Base-by-base conservation (phyloP, 2,113 vertebrate species). In the Myodes glareolus region DNA sequence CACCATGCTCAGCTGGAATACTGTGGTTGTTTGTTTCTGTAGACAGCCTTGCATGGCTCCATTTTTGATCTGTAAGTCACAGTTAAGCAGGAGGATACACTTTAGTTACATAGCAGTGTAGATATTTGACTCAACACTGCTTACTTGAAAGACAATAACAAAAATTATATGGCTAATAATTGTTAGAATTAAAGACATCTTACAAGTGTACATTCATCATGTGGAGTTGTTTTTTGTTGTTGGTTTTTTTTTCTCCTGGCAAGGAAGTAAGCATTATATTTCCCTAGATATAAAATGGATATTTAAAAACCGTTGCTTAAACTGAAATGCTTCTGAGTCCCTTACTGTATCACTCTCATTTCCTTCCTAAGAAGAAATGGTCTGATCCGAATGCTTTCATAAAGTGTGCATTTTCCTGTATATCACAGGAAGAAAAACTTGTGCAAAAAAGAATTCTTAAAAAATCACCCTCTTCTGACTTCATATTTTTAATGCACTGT, bases 171-270 rank as follows among this genome's bases (percentile, higher is more conserved):
- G 3, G 11, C 5, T 89, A 72, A 81, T 87, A 63, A 84, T 77
- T 89, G 19, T 82, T 92, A 94, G 39, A 97, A 50, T 81, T 72
- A 95, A 94, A 82, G 16, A 45, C 19, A 90, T 68, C 39, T 88
- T 61, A 55, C 45, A 36, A 88, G 76, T 70, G 29, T 70, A 55
- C 5, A 84, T 89, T 91, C 58, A 72, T 63, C 25, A 70, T 82
- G 72, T 33, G 0, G 33, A 50, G 21, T 14, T 8, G 42, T 55
- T 33, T n/a, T 39, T 58, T 58, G 55, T 58, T 58, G 55, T 58
- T 58, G 55, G 55, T 58, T 58, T 4, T 58, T 58, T 58, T 58
- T 58, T 58, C 55, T 58, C 58, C 58, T 58, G 58, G 58, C 58
- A 58, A 33, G 63, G 39, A 91, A 86, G 42, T 72, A 31, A 47